A percentile compares a stretch with the other conserved stretches of the same genome.
phyloP scores from a whole-genome alignment of 2,797 vertebrate genomes.

The Argya squamiceps region DNA sequence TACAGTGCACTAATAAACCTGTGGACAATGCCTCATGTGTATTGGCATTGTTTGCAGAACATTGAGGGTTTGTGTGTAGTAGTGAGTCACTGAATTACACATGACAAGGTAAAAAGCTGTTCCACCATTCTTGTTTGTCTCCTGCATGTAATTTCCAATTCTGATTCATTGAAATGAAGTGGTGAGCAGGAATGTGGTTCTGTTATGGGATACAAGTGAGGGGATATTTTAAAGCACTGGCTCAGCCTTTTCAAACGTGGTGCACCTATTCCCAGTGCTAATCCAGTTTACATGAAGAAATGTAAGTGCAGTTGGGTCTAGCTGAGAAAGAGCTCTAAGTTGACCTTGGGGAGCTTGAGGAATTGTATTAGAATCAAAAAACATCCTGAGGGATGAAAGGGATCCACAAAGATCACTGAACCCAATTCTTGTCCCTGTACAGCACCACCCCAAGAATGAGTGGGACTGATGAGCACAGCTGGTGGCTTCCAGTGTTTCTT shows the following conservation, averaged over 20 bases:
- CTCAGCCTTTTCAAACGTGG: background rate
- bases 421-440: background rate
- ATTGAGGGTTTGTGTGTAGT: background rate
- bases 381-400: background rate
- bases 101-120: background rate
- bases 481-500: background rate
- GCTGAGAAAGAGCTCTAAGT: background rate
- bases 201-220: background rate
- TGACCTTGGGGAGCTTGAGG: background rate
- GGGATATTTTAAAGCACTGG: background rate
- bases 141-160: background rate
- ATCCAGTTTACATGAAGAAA: background rate
- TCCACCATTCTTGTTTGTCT: background rate
- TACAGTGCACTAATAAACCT: background rate
- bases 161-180: background rate
- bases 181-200: background rate
- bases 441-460: background rate
- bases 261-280: background rate
- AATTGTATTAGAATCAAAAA: background rate
- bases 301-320: background rate
- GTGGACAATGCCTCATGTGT: background rate
- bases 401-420: background rate
- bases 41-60: conserved; percentile 12
- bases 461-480: background rate
- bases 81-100: background rate